Base-by-base conservation (phyloP, 2,888 invertebrate species). In the Drosophila mimetica region DNA sequence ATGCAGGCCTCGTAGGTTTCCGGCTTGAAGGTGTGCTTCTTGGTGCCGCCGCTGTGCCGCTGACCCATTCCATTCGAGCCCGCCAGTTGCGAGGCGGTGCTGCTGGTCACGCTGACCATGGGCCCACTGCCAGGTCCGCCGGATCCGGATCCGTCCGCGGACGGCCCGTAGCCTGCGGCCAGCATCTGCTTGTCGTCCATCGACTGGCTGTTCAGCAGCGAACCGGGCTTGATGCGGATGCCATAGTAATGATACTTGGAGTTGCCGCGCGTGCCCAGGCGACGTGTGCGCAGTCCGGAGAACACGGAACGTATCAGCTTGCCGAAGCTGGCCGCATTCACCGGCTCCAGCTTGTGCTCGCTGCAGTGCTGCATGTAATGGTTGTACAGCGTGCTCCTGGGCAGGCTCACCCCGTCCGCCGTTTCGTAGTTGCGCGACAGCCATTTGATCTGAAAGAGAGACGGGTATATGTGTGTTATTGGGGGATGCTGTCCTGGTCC, bases 161-260 rank as follows among this genome's bases (percentile, higher is more conserved):
- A 53, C 11, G 60, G 32, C 9, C 57, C 58, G n/a, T 73, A 71
- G 53, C 73, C 71, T 9, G 74, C 74, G 53, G 84, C 81, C 20
- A 82, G 67, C 67, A 87, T 65, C 14, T 89, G 79, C 55, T 92
- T 92, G 83, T 93, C 93, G 71, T 93, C 93, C 77, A 94, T 92
- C 74, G 94, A 91, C 71, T 93, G 93, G 71, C 93, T 93, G 80
- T 88, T 94, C 71, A 97, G 91, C 8, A 95, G 93, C 2, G 97
- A 97, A 61, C 94, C 95, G 0, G 97, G 96, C 92, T 99, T 99
- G 59, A 99, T 97, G 34, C 99, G 94, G 78, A 99, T 99, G n/a
- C 99, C 99, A 93, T 99, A 99, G 92, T 99, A 99, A 93, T 99
- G 99, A 92, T 99, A 99, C 92, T 99, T 99, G 28, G 98, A 99